A percentile compares a stretch with the other conserved stretches of the same genome.
phyloP scores from a whole-genome alignment of 2,113 vertebrate species.

The Lipotes vexillifer region DNA sequence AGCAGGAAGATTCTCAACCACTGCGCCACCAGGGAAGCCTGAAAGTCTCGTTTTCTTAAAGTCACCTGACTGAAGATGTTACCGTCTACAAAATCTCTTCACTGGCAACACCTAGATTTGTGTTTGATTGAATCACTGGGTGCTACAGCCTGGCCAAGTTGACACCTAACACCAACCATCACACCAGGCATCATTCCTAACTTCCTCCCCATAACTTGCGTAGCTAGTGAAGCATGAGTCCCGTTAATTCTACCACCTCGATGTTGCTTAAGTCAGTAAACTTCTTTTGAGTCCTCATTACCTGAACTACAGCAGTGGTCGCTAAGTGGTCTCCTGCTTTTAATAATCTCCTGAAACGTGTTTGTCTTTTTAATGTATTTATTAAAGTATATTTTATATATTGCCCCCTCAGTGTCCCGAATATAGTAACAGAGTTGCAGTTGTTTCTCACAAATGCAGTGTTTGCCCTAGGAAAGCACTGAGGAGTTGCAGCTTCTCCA shows the following conservation, averaged over 20 bases:
- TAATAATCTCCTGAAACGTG: neutral
- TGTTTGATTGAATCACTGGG: neutral
- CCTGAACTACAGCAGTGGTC: neutral
- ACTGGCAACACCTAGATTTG: neutral
- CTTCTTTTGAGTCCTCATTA: neutral
- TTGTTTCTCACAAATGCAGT: neutral
- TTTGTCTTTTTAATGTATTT: neutral
- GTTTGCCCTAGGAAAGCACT: neutral
- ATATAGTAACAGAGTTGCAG: neutral
- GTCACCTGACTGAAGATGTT: neutral
- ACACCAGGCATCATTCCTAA: neutral
- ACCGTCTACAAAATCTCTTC: neutral
- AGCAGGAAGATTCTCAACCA: too few relatives aligned
- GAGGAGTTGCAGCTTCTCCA: neutral
- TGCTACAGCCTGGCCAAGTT: neutral
- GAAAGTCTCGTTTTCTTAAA: neutral
- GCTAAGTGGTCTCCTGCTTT: neutral
- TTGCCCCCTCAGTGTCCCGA: neutral
- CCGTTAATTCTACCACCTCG: neutral
- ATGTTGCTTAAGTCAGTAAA: neutral
- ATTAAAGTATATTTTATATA: neutral
- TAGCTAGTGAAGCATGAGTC: neutral
- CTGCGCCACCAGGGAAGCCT: too few relatives aligned
- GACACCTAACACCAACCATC: neutral
- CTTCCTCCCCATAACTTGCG: neutral